phyloP scores from a whole-genome alignment of 2,888 invertebrate genomes.

The Campoletis raptor region DNA sequence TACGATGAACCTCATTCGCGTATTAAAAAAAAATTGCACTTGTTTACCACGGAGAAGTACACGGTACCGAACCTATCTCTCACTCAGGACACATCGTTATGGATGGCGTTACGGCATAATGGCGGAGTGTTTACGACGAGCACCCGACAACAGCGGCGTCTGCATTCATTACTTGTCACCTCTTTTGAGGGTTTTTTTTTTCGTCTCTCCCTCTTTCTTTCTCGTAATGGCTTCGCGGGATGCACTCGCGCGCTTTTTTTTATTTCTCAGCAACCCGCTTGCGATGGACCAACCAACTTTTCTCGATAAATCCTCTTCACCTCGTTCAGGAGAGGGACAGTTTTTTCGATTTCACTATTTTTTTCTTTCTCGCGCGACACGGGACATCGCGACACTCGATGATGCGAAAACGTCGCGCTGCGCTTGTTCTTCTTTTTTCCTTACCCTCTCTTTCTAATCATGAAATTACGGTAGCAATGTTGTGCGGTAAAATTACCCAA shows the following conservation, averaged over 20 bases:
- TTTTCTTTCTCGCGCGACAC: background rate
- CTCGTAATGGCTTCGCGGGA: background rate
- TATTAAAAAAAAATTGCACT: conserved; percentile 30
- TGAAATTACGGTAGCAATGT: background rate
- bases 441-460: background rate
- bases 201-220: background rate
- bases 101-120: conserved; percentile 67
- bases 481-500: background rate
- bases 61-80: conserved; percentile 33
- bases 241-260: conserved; percentile 6
- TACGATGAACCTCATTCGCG: conserved; percentile 1
- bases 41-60: conserved; percentile 52
- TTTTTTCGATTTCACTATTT: background rate
- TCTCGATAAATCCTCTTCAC: background rate
- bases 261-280: background rate
- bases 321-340: background rate
- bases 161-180: conserved; percentile 16
- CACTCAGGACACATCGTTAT: conserved; percentile 60
- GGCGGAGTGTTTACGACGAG: conserved; percentile 61
- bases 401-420: background rate
- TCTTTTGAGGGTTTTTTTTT: background rate
- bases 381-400: background rate
- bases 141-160: conserved; percentile 27
- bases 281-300: background rate
- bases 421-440: background rate